Evolutionary conservation across 2,797 vertebrate genomes (phyloP).

Genomic region (Falco biarmicus): DNA sequence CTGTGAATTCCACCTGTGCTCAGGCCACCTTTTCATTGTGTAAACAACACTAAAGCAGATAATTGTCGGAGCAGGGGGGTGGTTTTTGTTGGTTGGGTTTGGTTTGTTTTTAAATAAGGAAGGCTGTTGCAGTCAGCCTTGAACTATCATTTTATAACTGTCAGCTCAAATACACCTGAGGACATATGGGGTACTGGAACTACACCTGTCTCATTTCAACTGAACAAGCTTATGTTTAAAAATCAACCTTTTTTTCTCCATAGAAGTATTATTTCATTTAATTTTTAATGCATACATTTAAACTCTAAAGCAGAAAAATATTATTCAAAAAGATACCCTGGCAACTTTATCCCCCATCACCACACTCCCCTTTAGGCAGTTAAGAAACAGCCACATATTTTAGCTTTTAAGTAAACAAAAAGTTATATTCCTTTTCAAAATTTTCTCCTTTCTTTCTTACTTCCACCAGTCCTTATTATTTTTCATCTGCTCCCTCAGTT

Average conservation of each 20-base stretch:
- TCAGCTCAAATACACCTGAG: background rate
- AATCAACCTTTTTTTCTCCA: background rate
- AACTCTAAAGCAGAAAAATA: background rate
- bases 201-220: background rate
- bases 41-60: background rate
- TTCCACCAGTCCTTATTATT: background rate
- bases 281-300: background rate
- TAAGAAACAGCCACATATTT: background rate
- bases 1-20: background rate
- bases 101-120: background rate
- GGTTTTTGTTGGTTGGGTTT: background rate
- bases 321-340: background rate
- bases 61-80: accelerated
- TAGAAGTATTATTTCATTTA: background rate
- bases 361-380: background rate
- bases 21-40: background rate
- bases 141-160: background rate
- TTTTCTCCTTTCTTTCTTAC: background rate
- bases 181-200: too few species aligned
- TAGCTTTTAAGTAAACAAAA: background rate
- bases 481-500: background rate
- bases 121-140: background rate
- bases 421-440: background rate
- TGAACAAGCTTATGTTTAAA: background rate
- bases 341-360: background rate